Evolutionary conservation across 2,797 vertebrate species (phyloP), one percentile per base, ranked within the genome.

Genomic region (Phaenicophaeus curvirostris): DNA sequence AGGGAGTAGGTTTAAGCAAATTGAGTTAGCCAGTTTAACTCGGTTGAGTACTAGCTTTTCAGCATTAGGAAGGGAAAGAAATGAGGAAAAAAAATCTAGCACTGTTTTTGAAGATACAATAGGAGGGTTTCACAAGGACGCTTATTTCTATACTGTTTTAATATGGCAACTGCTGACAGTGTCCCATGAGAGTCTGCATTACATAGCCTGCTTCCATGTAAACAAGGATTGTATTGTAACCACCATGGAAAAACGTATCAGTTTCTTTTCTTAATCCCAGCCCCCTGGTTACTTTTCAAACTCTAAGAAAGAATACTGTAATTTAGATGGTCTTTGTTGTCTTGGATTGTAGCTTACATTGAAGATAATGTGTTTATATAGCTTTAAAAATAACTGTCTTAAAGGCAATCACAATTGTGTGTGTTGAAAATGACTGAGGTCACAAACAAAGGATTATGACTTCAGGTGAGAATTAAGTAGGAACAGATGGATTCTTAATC

Each of bases 401-500:
- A 66, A 74, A 94, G 66, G 69, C 76, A 90, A 15, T 91, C 77
- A 85, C 50, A 90, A 11, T 28, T 89, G 23, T 85, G 73, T 80
- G 31, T 85, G 41, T 84, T 91, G 68, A 92, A 95, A 95, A 93
- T 91, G 61, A 63, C 83, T 81, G 87, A 91, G 92, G 66, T 94
- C 31, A 75, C 85, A 87, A 90, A 94, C 93, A 86, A 94, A 93
- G 85, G 84, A 85, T 95, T 96, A 90, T 90, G 68, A 89, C 84
- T 93, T 94, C 78, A 93, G 92, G 94, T 95, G 89, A 96, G 89
- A 95, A 94, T 89, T 94, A 93, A 96, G 83, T 83, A 90, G 87
- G 85, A 96, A 85, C 93, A 96, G 94, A 96, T 96, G 93, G 94
- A 89, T 96, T 97, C 95, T 95, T 97, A 96, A 96, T 95, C 91